A percentile compares a stretch with the other conserved stretches of the same genome.
phyloP scores from a whole-genome alignment of 2,113 vertebrate species.

The Haemorhous mexicanus region DNA sequence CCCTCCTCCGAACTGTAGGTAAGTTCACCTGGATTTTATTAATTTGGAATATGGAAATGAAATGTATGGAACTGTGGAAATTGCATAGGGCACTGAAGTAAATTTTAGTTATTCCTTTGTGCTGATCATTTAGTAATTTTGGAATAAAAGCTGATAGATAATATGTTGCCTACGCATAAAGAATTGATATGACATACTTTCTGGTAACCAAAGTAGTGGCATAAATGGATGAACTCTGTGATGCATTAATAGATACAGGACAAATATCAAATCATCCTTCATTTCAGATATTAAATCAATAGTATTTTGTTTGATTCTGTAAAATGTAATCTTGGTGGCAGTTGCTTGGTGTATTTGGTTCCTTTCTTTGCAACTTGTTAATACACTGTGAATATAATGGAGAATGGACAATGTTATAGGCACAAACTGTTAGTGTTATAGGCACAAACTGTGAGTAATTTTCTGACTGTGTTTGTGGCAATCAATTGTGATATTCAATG shows the following conservation, averaged over 20 bases:
- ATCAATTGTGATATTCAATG: background rate
- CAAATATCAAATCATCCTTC: background rate
- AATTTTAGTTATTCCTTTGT: background rate
- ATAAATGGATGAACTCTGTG: background rate
- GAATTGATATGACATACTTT: background rate
- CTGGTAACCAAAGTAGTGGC: background rate
- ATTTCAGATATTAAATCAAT: background rate
- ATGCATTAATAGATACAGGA: background rate
- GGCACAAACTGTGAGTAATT: background rate
- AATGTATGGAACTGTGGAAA: background rate
- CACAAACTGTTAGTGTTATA: background rate
- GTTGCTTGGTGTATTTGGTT: conserved; percentile 6
- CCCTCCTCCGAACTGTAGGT: conserved; percentile 99
- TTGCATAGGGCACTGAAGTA: background rate
- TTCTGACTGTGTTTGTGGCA: background rate
- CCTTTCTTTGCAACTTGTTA: conserved; percentile 35
- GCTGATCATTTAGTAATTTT: background rate
- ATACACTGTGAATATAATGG: background rate
- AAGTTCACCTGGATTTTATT: conserved; percentile 72
- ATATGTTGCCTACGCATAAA: background rate
- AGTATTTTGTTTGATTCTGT: conserved; percentile 36
- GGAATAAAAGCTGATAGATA: background rate
- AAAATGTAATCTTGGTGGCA: background rate
- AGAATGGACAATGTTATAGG: conserved; percentile 15
- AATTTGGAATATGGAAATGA: background rate